phyloP scores from a whole-genome alignment of 2,113 vertebrate species.

The Cololabis saira region DNA sequence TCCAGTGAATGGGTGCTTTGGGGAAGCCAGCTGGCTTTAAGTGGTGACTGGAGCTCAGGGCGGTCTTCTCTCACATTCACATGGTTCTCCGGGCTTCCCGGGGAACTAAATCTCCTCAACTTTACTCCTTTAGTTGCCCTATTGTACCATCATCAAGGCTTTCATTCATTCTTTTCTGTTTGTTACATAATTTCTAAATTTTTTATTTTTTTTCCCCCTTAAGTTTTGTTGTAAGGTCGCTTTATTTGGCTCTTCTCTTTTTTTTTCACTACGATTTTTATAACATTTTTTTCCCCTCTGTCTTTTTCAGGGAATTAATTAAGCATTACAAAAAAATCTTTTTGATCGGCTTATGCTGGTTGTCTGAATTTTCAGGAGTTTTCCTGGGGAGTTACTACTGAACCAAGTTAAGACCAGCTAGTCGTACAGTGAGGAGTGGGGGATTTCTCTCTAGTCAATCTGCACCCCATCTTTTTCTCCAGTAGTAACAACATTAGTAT shows the following conservation, averaged over 20 bases:
- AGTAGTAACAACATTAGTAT: too few relatives aligned
- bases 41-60: constrained; percentile 51
- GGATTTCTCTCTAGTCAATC: too few relatives aligned
- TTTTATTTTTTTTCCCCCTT: background rate
- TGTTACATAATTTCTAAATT: background rate
- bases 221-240: background rate
- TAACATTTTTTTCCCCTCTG: too few relatives aligned
- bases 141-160: constrained; percentile 19
- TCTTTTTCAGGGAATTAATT: too few relatives aligned
- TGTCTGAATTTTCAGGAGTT: background rate
- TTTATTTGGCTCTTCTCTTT: too few relatives aligned
- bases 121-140: background rate
- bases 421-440: constrained; percentile 2
- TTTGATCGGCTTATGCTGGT: too few relatives aligned
- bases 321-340: too few relatives aligned
- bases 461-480: too few relatives aligned
- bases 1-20: constrained; percentile 48
- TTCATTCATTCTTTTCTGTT: constrained; percentile 21
- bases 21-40: constrained; percentile 48
- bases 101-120: constrained; percentile 6
- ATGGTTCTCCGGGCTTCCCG: constrained; percentile 31
- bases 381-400: background rate
- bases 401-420: constrained; percentile 16
- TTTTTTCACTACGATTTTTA: too few relatives aligned
- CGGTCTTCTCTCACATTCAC: constrained; percentile 26